Evolutionary conservation across 1,140 invertebrate genomes (phyloP).

Genomic region (Drosophila novamexicana): DNA sequence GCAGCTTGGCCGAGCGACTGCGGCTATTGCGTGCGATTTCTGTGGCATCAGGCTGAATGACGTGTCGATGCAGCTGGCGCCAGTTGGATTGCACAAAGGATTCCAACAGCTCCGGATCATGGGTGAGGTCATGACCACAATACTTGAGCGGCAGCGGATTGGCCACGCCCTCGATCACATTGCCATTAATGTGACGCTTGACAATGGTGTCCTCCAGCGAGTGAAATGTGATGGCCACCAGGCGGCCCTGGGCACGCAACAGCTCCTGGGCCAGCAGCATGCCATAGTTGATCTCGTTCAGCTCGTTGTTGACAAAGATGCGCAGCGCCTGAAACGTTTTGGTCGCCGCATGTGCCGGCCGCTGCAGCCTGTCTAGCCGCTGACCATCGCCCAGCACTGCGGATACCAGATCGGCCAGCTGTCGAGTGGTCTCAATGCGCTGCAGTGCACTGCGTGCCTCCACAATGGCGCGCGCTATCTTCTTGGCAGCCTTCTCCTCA

Average conservation of each 20-base stretch:
- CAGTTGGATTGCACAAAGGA: conserved; percentile 88
- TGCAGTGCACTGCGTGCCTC: conserved; percentile 94
- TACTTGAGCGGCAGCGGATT: conserved; percentile 89
- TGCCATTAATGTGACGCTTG: conserved; percentile 94
- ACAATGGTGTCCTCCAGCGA: conserved; percentile 98
- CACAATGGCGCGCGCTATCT: conserved; percentile 94
- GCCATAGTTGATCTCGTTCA: conserved; percentile 97
- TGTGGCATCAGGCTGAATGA: conserved; percentile 89
- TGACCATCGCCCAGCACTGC: conserved; percentile 85
- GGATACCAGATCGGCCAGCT: conserved; percentile 92
- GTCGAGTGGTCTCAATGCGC: conserved; percentile 91
- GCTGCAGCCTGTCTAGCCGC: conserved; percentile 89
- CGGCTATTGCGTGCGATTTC: conserved; percentile 93
- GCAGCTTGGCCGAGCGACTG: conserved; percentile 94
- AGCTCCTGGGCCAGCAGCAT: conserved; percentile 91
- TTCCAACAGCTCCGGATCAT: conserved; percentile 87
- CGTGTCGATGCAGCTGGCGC: conserved; percentile 92
- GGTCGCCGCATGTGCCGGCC: conserved; percentile 92
- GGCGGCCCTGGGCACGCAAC: conserved; percentile 90
- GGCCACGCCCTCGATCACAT: conserved; percentile 88
- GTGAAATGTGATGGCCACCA: conserved; percentile 95
- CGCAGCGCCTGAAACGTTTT: conserved; percentile 97
- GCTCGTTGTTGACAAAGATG: conserved; percentile 98
- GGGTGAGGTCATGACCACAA: conserved; percentile 86
- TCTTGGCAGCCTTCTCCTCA: conserved; percentile 94